Percentiles rank a stretch among this genome's conserved stretches.
Conservation (phyloP, 2,888 invertebrate species). For the Cataglyphis cursor region DNA sequence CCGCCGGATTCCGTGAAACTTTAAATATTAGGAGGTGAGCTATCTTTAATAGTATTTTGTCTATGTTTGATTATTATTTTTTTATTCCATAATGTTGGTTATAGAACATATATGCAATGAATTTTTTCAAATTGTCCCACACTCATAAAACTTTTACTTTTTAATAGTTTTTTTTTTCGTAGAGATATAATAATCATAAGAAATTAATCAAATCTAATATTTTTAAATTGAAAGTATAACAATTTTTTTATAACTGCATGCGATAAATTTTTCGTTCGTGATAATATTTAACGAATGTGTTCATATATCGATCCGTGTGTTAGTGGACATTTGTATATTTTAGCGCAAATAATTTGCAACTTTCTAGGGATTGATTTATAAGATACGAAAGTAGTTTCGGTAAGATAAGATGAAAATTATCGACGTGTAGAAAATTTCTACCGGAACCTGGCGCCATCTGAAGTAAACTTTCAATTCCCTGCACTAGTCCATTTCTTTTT, state of each 20-base stretch:
- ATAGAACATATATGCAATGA: not conserved
- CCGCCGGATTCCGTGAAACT: not conserved
- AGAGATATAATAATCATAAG: not conserved
- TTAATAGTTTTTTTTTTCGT: not conserved
- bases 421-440: not conserved
- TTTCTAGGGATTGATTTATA: not conserved
- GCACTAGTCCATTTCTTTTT: not conserved
- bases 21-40: not conserved
- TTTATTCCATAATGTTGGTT: not conserved
- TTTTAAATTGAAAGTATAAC: not conserved
- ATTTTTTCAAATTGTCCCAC: not conserved
- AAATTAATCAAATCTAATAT: not conserved
- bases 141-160: not conserved
- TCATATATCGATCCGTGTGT: no score
- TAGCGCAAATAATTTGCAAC: not conserved
- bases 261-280: not conserved
- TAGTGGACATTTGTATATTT: not conserved
- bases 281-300: constrained; percentile 7
- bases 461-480: not conserved
- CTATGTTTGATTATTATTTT: not conserved
- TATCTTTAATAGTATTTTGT: constrained; percentile 7
- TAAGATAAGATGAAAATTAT: not conserved
- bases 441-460: constrained; percentile 30
- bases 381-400: not conserved
- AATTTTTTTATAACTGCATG: not conserved